phyloP scores from a whole-genome alignment of 2,113 vertebrate genomes.

The Neolamprologus tretocephalus region DNA sequence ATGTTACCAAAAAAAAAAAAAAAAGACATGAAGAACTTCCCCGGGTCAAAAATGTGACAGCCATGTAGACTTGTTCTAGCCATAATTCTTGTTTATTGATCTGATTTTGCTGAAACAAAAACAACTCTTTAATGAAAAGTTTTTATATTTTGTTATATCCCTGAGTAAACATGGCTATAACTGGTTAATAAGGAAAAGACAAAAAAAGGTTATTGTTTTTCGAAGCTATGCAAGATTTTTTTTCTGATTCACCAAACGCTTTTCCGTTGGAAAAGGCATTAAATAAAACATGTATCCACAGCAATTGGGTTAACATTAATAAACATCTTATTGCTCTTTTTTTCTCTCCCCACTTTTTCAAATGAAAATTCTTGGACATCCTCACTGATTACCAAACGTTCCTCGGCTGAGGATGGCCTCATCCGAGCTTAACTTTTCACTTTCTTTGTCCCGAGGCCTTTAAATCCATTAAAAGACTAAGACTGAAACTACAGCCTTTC shows the following conservation, averaged over 20 bases:
- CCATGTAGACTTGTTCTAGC: background rate
- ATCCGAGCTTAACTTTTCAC: background rate
- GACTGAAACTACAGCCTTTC: conserved; percentile 18
- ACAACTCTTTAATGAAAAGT: background rate
- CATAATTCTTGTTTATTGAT: background rate
- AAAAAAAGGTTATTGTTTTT: background rate
- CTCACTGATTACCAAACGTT: background rate
- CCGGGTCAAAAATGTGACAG: background rate
- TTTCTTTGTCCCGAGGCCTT: conserved; percentile 21
- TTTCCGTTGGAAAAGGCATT: background rate
- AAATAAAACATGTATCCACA: background rate
- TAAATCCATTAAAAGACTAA: conserved; percentile 16
- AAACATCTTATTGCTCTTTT: background rate
- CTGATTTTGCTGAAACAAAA: background rate
- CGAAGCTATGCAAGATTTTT: background rate
- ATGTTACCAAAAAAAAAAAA: conserved; percentile 15
- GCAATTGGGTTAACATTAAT: background rate
- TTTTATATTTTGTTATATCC: background rate
- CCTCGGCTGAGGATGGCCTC: background rate
- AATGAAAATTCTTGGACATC: background rate
- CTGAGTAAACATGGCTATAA: background rate
- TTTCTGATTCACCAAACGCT: background rate
- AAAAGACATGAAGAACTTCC: background rate
- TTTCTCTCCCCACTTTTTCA: background rate
- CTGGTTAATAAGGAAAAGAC: background rate